A percentile compares a stretch with the other conserved stretches of the same genome.
Conservation (phyloP, 2,888 invertebrate species). For the Andrena marginata region DNA sequence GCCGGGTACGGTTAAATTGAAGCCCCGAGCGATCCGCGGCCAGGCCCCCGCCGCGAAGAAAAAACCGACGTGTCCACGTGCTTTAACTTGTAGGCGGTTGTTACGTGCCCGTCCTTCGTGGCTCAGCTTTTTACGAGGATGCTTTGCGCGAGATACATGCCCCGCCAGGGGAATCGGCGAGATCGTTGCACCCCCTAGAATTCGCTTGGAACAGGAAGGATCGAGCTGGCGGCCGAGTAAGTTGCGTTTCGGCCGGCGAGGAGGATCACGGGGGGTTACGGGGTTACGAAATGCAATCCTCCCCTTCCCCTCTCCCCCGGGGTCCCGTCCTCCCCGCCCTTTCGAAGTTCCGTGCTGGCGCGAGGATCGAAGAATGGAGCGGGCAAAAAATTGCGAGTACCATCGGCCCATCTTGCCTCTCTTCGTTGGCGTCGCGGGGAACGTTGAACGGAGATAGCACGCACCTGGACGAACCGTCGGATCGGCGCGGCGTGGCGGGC, state of each 20-base stretch:
- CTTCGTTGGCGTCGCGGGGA: conserved; percentile 35
- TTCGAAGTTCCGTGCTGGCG: conserved; percentile 33
- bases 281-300: conserved; percentile 61
- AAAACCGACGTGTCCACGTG: conserved; percentile 69
- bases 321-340: background rate
- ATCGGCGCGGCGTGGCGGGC: conserved; percentile 32
- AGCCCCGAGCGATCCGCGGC: conserved; percentile 70
- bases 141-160: conserved; percentile 11
- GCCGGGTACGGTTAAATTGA: conserved; percentile 76
- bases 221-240: background rate
- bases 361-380: conserved; percentile 52
- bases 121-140: conserved; percentile 27
- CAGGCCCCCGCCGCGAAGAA: conserved; percentile 42
- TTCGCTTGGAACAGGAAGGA: background rate
- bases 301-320: background rate
- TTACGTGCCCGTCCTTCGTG: conserved; percentile 48
- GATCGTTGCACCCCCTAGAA: background rate
- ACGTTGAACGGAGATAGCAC: conserved; percentile 68
- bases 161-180: background rate
- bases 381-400: conserved; percentile 66
- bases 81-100: conserved; percentile 74
- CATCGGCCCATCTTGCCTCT: conserved; percentile 50
- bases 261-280: conserved; percentile 44
- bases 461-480: conserved; percentile 74
- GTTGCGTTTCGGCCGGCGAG: conserved; percentile 1